A percentile compares a stretch with the other conserved stretches of the same genome.
Conservation (phyloP, 2,888 invertebrate genomes). For the Diplazon laetatorius region DNA sequence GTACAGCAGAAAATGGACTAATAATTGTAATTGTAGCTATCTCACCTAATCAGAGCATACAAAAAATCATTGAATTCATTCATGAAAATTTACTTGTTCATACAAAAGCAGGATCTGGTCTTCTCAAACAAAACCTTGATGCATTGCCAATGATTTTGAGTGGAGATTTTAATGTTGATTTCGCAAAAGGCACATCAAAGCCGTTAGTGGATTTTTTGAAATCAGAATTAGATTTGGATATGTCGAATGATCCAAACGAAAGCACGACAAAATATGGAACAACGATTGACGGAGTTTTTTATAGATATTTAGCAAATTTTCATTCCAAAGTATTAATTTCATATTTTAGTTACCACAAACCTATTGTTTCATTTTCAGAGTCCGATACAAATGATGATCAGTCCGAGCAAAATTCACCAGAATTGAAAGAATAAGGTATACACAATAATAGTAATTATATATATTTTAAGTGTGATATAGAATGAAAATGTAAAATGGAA, state of each 20-base stretch:
- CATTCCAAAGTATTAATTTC: too few relatives aligned
- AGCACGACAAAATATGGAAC: not conserved
- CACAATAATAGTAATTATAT: too few relatives aligned
- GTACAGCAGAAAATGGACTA: not conserved
- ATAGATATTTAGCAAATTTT: too few relatives aligned
- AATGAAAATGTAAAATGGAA: too few relatives aligned
- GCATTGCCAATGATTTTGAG: not conserved
- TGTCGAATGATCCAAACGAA: not conserved
- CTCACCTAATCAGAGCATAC: not conserved
- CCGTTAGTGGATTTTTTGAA: not conserved
- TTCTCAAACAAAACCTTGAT: not conserved
- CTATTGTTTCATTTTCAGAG: too few relatives aligned
- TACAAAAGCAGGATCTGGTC: not conserved
- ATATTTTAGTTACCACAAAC: too few relatives aligned
- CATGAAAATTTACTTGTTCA: not conserved
- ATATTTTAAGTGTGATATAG: too few relatives aligned
- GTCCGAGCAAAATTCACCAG: too few relatives aligned
- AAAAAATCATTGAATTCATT: constrained; percentile 3
- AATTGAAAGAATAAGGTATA: too few relatives aligned
- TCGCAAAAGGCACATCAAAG: not conserved
- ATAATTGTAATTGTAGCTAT: not conserved
- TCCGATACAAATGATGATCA: too few relatives aligned
- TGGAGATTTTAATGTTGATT: constrained; percentile 17
- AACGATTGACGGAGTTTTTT: not conserved
- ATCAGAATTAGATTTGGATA: not conserved